Evolutionary conservation across 2,797 vertebrate species (phyloP), one percentile per base, ranked within the genome.

Genomic region (Cynodonichthys magdalenae): DNA sequence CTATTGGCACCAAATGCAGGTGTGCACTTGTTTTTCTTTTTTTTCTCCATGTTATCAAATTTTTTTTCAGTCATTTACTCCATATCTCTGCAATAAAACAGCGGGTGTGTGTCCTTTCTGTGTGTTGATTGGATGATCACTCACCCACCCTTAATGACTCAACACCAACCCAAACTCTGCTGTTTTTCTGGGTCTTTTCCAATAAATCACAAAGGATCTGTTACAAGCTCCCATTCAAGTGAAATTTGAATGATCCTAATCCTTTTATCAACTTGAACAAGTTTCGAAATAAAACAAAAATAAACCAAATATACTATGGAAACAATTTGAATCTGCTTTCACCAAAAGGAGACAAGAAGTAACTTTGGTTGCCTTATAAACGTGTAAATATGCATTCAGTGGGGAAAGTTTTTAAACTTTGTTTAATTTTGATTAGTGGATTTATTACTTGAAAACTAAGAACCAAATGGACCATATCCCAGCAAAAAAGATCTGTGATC

Each of bases 21-120:
- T 9, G 10, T 36, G 34, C 34, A 11, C 34, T 9, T 36, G 8
- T 36, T 7, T 2, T 36, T 9, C 9, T 34, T 5, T 34, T 34
- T 5, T 34, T 34, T 34, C 9, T 34, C 31, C 31, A n/a, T 34
- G 31, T 34, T 34, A 34, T 34, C 31, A 34, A 8, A 6, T 8
- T 5, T 36, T 36, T 36, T 36, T 10, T 1, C 19, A 1, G 18
- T 15, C 34, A 6, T n/a, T 19, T 27, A 20, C 15, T 1, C 50
- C 34, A 15, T 29, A 2, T 39, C 15, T 5, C 14, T 15, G 57
- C 47, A 6, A 55, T 61, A 44, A 66, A 24, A 36, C 28, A 70
- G 85, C 72, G 90, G 90, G 90, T 90, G 90, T 90, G 89, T 70
- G 2, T 69, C 49, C 2, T 56, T 69, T 29, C 87, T 71, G 7